Percentiles rank a stretch among this genome's conserved stretches.
Conservation (phyloP, 2,888 invertebrate species). For the Drosophila mimetica region DNA sequence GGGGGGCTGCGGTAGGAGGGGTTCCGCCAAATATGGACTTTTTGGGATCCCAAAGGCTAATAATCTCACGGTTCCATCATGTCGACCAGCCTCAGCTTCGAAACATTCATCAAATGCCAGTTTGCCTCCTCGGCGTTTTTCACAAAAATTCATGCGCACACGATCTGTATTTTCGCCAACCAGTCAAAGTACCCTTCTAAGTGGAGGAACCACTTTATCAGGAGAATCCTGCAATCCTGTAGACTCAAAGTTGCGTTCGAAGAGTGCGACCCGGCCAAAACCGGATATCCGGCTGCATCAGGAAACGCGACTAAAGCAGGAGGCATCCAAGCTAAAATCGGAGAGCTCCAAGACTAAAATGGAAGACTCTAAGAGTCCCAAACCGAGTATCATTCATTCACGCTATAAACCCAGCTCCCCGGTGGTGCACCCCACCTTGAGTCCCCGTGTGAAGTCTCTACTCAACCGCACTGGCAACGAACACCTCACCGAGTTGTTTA, state of each 20-base stretch:
- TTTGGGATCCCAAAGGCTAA: slow-evolving; percentile 5
- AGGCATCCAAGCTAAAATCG: background rate
- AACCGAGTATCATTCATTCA: background rate
- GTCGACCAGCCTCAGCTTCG: background rate
- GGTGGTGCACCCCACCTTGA: slow-evolving; percentile 57
- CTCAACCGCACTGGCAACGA: slow-evolving; percentile 63
- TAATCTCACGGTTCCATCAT: slow-evolving; percentile 16
- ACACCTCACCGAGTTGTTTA: slow-evolving; percentile 68
- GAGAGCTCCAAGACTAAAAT: background rate
- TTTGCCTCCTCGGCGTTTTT: slow-evolving; percentile 37
- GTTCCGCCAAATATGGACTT: background rate
- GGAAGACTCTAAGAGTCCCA: background rate
- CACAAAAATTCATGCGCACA: slow-evolving; percentile 52
- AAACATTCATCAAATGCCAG: background rate
- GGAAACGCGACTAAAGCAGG: slow-evolving; percentile 5
- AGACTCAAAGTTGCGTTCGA: background rate
- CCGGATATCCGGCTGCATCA: slow-evolving; percentile 3
- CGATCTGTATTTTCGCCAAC: slow-evolving; percentile 59
- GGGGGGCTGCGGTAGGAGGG: background rate
- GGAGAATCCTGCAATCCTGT: background rate
- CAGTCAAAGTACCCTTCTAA: slow-evolving; percentile 32
- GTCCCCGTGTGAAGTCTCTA: slow-evolving; percentile 62
- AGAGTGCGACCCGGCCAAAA: background rate
- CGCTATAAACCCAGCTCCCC: slow-evolving; percentile 59
- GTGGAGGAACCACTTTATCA: background rate